Base-by-base conservation (phyloP, 2,888 invertebrate species). In the Heliconius ethilla region DNA sequence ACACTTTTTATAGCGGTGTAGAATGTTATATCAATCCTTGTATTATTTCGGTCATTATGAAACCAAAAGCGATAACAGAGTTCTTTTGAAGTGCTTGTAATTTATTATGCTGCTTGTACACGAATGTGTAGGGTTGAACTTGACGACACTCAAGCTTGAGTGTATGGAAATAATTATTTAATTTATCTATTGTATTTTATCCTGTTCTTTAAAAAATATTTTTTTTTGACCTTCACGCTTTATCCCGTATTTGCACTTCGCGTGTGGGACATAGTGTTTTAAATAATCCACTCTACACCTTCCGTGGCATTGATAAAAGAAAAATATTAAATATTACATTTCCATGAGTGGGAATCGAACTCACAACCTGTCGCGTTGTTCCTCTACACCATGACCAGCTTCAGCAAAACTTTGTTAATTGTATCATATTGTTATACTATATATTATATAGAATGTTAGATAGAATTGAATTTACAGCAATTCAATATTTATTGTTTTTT, bases 41-140 rank as follows among this genome's bases (percentile, higher is more conserved):
- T 59, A 72, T 72, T 75, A 76, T 72, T 78, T 80, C 62, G 76
- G 55, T 75, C 75, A 77, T 66, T 76, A 77, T 55, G 75, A 79
- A 75, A 75, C 59, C 67, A 29, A 79, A 55, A 75, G 69, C 59
- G 51, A 75, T 77, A 77, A 75, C 45, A 40, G 27, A 67, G 78
- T 11, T 37, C 45, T 78, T 75, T 27, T 63, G 74, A 63, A 75
- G 70, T 70, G 63, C 67, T 25, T 70, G 37, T 78, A 65, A 78
- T 78, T 78, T 78, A 75, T 76, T 76, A 74, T 11, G 45, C 13
- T 74, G 45, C 22, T 45, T 45, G 22, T 40, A 37, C 27, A 73
- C 37, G 25, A 33, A 33, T 29, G 59, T 18, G 11, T 65, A 74
- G 74, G 74, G 65, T 40, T 74, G 74, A 22, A 0, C 18, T 27